These are phyloP conservation scores for Tamandua tetradactyla DNA, from an alignment of 2,797 vertebrate genomes.

Conservation along the genomic window DNA sequence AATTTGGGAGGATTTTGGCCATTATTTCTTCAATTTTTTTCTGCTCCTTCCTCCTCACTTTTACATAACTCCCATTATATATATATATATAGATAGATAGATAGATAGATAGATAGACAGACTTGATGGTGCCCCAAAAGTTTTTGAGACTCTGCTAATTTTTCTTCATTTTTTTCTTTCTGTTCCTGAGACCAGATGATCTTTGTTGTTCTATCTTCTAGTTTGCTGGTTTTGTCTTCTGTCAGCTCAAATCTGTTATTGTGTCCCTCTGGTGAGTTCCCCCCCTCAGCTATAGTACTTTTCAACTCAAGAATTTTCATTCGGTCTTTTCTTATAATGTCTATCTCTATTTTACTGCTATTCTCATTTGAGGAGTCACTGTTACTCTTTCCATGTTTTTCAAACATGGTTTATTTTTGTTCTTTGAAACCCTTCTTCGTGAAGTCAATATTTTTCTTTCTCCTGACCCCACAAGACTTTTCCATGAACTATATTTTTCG, in stretches of 20 bases:
- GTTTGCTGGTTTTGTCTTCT: not conserved
- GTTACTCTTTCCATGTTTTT: not conserved
- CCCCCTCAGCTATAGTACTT: not conserved
- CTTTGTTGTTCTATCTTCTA: not conserved
- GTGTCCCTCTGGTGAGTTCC: not conserved
- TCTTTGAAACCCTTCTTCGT: conserved; percentile 1
- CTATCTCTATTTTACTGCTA: not conserved
- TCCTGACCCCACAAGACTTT: not conserved
- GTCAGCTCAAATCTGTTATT: not conserved
- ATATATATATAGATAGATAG: not conserved
- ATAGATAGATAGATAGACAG: not conserved
- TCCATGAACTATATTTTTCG: not conserved
- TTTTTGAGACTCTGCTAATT: not conserved
- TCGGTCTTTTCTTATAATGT: not conserved
- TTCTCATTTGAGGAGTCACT: not conserved
- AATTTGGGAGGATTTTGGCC: not conserved
- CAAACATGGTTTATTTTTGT: not conserved
- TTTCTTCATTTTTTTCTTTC: not conserved
- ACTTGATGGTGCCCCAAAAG: not conserved
- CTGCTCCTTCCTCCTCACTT: not conserved
- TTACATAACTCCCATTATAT: not conserved
- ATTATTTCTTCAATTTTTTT: not conserved
- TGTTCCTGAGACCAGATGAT: not conserved
- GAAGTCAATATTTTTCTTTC: not conserved
- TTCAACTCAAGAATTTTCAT: conserved; percentile 9